Conservation (phyloP, 2,888 invertebrate species). For the Tricholauxania praeusta region DNA sequence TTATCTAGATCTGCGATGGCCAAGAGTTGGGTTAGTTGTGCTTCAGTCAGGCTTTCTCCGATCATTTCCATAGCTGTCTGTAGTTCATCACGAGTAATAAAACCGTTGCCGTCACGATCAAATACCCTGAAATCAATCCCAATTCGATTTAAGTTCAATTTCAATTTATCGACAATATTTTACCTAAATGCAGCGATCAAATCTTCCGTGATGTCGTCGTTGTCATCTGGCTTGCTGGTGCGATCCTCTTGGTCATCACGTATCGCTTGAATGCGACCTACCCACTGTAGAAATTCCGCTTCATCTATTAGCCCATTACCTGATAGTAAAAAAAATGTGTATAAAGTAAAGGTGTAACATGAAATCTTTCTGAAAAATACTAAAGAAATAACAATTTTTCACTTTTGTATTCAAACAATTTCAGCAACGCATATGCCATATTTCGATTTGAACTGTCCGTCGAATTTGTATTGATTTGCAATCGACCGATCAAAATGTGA, state of each 20-base stretch:
- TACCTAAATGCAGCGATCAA: slow-evolving; percentile 87
- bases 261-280: slow-evolving; percentile 79
- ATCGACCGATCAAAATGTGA: too few species aligned
- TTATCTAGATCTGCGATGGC: slow-evolving; percentile 82
- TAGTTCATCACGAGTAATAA: slow-evolving; percentile 85
- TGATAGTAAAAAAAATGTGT: slow-evolving; percentile 60
- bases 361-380: background rate
- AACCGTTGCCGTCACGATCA: slow-evolving; percentile 91
- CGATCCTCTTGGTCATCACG: slow-evolving; percentile 73
- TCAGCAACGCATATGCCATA: too few species aligned
- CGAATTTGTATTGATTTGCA: too few species aligned
- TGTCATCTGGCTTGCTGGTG: slow-evolving; percentile 66
- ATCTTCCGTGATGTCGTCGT: slow-evolving; percentile 80
- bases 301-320: slow-evolving; percentile 82
- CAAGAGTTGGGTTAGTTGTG: slow-evolving; percentile 80
- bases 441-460: too few species aligned
- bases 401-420: background rate
- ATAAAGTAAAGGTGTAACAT: slow-evolving; percentile 31
- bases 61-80: slow-evolving; percentile 86
- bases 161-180: slow-evolving; percentile 24
- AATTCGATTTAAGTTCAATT: slow-evolving; percentile 3
- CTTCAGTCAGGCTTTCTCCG: slow-evolving; percentile 81
- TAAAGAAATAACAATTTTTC: background rate
- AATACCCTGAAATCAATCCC: slow-evolving; percentile 74
- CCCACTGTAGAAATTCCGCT: slow-evolving; percentile 83